Base-by-base conservation (phyloP, 2,113 vertebrate genomes). In the Aix galericulata region DNA sequence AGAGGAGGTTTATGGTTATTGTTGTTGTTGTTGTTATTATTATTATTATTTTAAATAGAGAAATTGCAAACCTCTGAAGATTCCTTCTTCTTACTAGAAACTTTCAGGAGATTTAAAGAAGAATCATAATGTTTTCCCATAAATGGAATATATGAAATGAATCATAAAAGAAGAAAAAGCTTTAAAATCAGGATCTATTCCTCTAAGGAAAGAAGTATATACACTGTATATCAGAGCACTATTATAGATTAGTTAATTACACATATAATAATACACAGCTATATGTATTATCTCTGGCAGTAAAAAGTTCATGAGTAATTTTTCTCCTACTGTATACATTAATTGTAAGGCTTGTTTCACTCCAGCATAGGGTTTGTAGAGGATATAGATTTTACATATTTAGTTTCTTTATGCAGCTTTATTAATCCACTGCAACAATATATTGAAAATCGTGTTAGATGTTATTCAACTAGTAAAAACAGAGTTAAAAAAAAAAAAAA, bases 161-260 rank as follows among this genome's bases (percentile, higher is more conserved):
- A 31, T 20, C 26, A 23, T 90, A 91, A 88, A 93, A 83, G 63
- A 64, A 89, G 76, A 89, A 93, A 79, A 82, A 26, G 6, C 32
- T 69, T 88, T 90, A 92, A 94, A 95, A 81, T 58, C 69, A 46
- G 38, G 67, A 93, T 69, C 62, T 94, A 1, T 82, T 94, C 72
- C 80, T 95, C 69, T 59, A 91, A 73, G 62, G 44, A 88, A 67
- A 79, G 68, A 73, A 38, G 52, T 91, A 63, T 50, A 40, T 44
- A 46, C 22, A 86, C 46, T 26, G 50, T 89, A 64, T 77, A 93
- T 90, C 85, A 94, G 62, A 84, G 18, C 27, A 62, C 75, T 69
- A 56, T 91, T 93, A 71, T 40, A 78, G 89, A 92, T 96, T 76
- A 86, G 72, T 86, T 95, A 96, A 93, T 95, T 94, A 93, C 80